These are phyloP conservation scores for Chirona hameri DNA, from an alignment of 2,888 invertebrate genomes.

Conservation along the genomic window DNA sequence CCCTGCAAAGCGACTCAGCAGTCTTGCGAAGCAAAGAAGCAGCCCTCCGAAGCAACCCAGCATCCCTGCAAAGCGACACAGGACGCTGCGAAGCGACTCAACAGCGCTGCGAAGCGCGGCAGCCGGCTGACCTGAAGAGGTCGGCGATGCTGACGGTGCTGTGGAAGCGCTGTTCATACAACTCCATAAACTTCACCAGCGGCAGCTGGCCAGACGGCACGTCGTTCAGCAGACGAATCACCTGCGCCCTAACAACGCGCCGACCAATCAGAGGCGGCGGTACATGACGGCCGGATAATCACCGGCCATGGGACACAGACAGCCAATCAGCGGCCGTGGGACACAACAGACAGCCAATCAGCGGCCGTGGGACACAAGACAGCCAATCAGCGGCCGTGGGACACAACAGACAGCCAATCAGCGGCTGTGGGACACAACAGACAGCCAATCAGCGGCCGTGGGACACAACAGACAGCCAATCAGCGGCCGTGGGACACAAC, in stretches of 20 bases:
- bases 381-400: no score
- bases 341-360: not conserved
- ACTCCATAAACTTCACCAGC: constrained; percentile 73
- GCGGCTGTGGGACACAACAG: no score
- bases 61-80: no score
- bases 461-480: no score
- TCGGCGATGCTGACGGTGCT: constrained; percentile 58
- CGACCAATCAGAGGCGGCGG: constrained; percentile 40
- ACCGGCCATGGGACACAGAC: not conserved
- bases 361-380: no score
- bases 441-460: no score
- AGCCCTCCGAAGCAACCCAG: no score
- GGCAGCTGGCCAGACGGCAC: constrained; percentile 71
- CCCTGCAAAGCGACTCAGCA: no score
- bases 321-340: not conserved
- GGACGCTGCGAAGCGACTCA: not conserved
- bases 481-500: no score
- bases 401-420: no score
- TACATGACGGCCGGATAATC: not conserved
- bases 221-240: constrained; percentile 68
- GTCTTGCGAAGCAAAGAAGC: no score
- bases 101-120: not conserved
- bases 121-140: constrained; percentile 57
- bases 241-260: constrained; percentile 56
- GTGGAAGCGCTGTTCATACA: constrained; percentile 75